A percentile compares a stretch with the other conserved stretches of the same genome.
phyloP scores from a whole-genome alignment of 1,140 invertebrate species.

The Pteromalus puparum region DNA sequence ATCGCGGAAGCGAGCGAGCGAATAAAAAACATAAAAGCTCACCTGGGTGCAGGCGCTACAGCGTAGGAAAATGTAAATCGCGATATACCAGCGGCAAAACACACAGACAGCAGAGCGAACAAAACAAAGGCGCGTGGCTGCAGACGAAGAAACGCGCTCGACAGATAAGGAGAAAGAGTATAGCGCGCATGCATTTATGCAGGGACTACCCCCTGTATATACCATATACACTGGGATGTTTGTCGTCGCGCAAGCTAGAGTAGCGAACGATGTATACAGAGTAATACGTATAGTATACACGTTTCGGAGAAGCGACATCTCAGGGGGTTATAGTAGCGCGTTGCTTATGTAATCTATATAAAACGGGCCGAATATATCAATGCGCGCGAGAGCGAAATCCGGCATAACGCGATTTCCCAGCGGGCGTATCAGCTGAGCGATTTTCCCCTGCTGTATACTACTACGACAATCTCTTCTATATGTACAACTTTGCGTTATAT shows the following conservation, averaged over 20 bases:
- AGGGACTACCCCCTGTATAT: neutral
- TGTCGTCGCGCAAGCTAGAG: neutral
- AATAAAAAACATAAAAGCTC: neutral
- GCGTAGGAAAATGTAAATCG: neutral
- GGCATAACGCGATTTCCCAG: conserved; percentile 18
- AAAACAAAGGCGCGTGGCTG: neutral
- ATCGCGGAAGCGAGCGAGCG: neutral
- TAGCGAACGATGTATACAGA: neutral
- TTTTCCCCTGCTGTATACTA: too few species aligned
- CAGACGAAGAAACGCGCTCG: neutral
- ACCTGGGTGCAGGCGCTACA: neutral
- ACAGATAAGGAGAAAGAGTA: conserved; percentile 7
- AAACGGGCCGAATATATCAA: conserved; percentile 41
- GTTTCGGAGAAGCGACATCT: neutral
- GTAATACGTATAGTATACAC: neutral
- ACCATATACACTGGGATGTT: neutral
- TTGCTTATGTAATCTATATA: conserved; percentile 11
- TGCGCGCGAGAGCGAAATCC: conserved; percentile 4
- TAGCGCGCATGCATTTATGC: conserved; percentile 35
- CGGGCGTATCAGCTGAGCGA: conserved; percentile 27
- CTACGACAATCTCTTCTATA: neutral
- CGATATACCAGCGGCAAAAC: neutral
- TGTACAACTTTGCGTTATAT: neutral
- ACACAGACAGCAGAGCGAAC: neutral
- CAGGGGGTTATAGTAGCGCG: neutral